These are phyloP conservation scores for Tetrapedia diversipes DNA, from an alignment of 2,888 invertebrate species.

Conservation along the genomic window DNA sequence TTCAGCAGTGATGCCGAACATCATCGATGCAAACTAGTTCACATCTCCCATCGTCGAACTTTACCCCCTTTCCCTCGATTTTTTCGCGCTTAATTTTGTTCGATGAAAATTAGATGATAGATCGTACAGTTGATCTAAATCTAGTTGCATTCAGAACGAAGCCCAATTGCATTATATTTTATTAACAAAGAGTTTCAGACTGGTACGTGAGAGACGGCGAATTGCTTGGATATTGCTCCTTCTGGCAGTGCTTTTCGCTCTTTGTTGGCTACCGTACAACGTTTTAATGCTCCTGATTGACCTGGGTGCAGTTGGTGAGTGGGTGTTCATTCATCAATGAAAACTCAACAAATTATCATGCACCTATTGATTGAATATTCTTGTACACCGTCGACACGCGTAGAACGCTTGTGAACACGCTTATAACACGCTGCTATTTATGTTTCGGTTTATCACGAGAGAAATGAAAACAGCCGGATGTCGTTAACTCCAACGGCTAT, in stretches of 20 bases:
- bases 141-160: background rate
- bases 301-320: conserved; percentile 82
- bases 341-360: background rate
- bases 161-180: conserved; percentile 38
- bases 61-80: background rate
- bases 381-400: background rate
- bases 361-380: conserved; percentile 31
- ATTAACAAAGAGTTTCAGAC: conserved; percentile 85
- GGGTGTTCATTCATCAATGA: conserved; percentile 9
- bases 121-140: conserved; percentile 36
- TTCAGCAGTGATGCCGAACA: conserved; percentile 33
- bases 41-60: conserved; percentile 8
- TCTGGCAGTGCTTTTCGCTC: conserved; percentile 89
- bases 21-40: background rate
- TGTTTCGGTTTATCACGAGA: background rate
- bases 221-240: conserved; percentile 90
- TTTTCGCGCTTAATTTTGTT: background rate
- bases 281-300: conserved; percentile 88
- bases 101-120: conserved; percentile 14
- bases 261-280: conserved; percentile 92
- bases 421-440: background rate
- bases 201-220: conserved; percentile 88
- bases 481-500: background rate
- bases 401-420: background rate
- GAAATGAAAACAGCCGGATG: background rate